These are phyloP conservation scores for Abrostola tripartita DNA, from an alignment of 2,888 invertebrate genomes.

Conservation along the genomic window DNA sequence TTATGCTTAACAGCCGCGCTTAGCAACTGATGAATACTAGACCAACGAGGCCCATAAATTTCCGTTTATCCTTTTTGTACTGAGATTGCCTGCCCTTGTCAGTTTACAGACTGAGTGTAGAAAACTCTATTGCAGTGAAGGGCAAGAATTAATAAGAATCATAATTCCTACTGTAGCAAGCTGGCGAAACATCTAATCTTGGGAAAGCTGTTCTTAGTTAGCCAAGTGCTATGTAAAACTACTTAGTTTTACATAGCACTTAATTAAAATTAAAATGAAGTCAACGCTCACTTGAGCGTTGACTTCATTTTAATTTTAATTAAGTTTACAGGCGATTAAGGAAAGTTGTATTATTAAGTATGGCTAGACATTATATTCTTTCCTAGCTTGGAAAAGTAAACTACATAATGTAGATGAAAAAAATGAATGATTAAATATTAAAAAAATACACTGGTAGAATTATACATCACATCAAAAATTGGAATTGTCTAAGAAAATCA, in stretches of 20 bases:
- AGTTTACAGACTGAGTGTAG: neutral
- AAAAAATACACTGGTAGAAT: neutral
- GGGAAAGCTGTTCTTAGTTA: conserved; percentile 37
- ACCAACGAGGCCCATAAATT: too few species aligned
- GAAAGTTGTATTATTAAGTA: too few species aligned
- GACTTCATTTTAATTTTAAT: too few species aligned
- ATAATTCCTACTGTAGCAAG: conserved; percentile 34
- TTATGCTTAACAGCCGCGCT: too few species aligned
- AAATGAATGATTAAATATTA: neutral
- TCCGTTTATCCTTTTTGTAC: neutral
- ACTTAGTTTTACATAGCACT: too few species aligned
- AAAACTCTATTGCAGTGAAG: conserved; percentile 11
- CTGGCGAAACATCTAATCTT: conserved; percentile 35
- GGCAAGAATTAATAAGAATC: conserved; percentile 10
- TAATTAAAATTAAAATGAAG: conserved; percentile 1
- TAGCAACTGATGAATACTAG: too few species aligned
- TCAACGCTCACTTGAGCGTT: too few species aligned
- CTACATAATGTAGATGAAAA: too few species aligned
- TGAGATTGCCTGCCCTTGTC: neutral
- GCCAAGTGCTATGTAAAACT: conserved; percentile 27
- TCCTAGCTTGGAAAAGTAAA: too few species aligned
- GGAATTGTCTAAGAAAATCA: conserved; percentile 4
- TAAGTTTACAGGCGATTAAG: too few species aligned
- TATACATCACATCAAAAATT: neutral
- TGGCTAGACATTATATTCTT: too few species aligned